Percentiles rank a stretch among this genome's conserved stretches.
Evolutionary conservation across 2,113 vertebrate genomes (phyloP).

Genomic region (Eulemur rufifrons): DNA sequence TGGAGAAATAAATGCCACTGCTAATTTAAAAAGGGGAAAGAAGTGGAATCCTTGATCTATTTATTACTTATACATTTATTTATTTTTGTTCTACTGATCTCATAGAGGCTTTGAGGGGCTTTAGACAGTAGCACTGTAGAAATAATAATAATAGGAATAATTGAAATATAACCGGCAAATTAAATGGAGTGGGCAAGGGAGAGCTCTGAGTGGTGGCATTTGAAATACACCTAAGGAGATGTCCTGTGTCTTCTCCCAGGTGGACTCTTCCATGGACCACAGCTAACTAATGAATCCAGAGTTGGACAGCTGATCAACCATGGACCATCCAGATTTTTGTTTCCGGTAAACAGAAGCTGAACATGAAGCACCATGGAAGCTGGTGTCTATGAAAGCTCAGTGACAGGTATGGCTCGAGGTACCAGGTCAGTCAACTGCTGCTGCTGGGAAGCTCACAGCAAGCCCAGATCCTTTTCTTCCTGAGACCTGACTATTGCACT

Average conservation of each 20-base stretch:
- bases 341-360: neutral
- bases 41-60: neutral
- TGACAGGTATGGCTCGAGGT: neutral
- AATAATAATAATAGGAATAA: neutral
- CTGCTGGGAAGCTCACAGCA: neutral
- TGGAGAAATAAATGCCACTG: conserved; percentile 47
- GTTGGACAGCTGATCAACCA: too few relatives aligned
- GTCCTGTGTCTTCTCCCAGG: neutral
- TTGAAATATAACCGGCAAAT: neutral
- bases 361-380: neutral
- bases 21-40: conserved; percentile 21
- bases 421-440: neutral
- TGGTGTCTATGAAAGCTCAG: neutral
- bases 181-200: fast-evolving
- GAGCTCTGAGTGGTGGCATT: fast-evolving
- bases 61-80: conserved; percentile 43
- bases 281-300: neutral
- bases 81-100: conserved; percentile 16
- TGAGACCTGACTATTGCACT: neutral
- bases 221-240: neutral
- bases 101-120: neutral
- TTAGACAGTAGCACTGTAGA: neutral
- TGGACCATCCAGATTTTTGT: neutral
- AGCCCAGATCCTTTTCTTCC: neutral
- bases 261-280: neutral